Conservation (phyloP, 2,888 invertebrate genomes). For the Caenorhabditis macrosperma region DNA sequence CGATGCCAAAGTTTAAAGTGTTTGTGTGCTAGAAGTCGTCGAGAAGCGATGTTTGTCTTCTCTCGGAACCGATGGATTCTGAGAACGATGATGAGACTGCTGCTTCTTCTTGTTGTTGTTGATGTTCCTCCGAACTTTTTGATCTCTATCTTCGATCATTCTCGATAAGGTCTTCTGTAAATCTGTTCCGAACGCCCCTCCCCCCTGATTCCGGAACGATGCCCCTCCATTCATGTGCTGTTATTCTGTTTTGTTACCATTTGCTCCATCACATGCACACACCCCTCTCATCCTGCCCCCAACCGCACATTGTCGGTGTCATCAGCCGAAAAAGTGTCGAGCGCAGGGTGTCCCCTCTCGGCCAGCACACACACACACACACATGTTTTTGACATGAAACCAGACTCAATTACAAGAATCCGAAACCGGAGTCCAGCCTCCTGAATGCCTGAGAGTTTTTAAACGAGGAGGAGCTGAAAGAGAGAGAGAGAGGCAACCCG, state of each 20-base stretch:
- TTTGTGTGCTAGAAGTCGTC: background rate
- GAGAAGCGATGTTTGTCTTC: background rate
- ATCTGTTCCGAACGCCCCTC: background rate
- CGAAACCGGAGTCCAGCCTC: background rate
- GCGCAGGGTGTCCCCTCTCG: conserved; percentile 4
- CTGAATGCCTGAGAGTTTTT: too few species aligned
- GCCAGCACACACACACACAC: background rate
- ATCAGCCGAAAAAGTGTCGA: conserved; percentile 8
- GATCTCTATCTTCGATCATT: background rate
- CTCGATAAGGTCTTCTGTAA: background rate
- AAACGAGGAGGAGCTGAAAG: too few species aligned
- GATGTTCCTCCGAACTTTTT: background rate
- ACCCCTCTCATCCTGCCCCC: background rate
- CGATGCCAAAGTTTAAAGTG: background rate
- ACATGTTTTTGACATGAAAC: conserved; percentile 24
- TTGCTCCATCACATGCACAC: conserved; percentile 2
- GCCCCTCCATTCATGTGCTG: conserved; percentile 1
- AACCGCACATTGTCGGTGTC: background rate
- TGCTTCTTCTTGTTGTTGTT: background rate
- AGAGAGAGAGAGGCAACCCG: too few species aligned
- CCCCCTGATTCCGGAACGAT: background rate
- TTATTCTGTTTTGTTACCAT: conserved; percentile 1
- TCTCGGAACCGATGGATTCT: background rate
- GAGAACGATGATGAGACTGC: too few species aligned
- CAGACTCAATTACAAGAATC: conserved; percentile 20